phyloP scores from a whole-genome alignment of 2,888 invertebrate species.

The Electrophaes corylata region DNA sequence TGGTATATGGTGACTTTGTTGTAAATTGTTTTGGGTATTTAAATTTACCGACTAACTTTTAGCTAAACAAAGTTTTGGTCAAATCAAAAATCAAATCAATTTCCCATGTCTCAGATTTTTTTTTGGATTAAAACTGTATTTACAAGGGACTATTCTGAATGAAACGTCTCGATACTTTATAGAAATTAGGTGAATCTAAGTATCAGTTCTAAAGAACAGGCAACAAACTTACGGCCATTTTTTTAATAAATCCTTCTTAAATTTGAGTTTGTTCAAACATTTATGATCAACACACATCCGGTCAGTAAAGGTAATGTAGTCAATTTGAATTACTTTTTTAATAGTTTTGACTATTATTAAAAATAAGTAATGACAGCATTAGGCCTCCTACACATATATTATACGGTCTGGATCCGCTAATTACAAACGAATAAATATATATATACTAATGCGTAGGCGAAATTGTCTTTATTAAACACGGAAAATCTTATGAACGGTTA shows the following conservation, averaged over 20 bases:
- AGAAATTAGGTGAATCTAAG: not conserved
- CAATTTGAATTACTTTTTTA: not conserved
- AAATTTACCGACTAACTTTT: not conserved
- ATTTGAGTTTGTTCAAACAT: not conserved
- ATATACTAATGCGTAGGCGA: constrained; percentile 14
- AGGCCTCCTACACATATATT: not conserved
- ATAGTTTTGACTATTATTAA: not conserved
- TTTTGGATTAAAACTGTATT: no score
- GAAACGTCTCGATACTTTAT: not conserved
- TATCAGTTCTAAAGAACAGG: not conserved
- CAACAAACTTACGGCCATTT: not conserved
- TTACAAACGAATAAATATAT: not conserved
- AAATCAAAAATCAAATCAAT: no score
- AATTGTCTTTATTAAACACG: constrained; percentile 28
- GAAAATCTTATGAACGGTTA: constrained; percentile 47
- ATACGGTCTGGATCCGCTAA: not conserved
- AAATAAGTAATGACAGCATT: not conserved
- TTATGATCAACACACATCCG: not conserved
- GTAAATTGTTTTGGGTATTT: not conserved
- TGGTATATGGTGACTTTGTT: constrained; percentile 1
- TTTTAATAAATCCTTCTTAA: not conserved
- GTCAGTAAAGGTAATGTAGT: constrained; percentile 1
- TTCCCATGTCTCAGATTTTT: no score
- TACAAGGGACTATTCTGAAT: no score
- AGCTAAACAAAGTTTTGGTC: no score